Evolutionary conservation across 2,797 vertebrate species (phyloP).

Genomic region (Sorex maritimensis): DNA sequence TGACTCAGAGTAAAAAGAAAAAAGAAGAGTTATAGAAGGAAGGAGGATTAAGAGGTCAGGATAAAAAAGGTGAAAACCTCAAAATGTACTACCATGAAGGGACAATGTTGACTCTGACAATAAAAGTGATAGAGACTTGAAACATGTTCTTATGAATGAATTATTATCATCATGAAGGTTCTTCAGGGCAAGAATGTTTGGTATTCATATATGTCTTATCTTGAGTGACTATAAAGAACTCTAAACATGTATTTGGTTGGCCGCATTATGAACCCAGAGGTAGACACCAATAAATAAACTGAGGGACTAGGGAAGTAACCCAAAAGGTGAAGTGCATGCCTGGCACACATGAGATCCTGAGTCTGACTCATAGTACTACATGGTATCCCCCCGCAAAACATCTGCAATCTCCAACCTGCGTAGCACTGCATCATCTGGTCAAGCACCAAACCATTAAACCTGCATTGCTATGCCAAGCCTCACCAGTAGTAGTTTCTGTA

Average conservation of each 20-base stretch:
- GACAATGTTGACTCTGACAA: neutral
- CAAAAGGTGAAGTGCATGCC: no score
- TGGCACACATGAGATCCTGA: no score
- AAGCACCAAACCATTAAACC: no score
- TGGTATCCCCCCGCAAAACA: no score
- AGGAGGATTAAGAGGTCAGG: neutral
- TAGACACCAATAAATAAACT: neutral
- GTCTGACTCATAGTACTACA: no score
- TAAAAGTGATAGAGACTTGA: neutral
- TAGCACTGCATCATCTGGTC: no score
- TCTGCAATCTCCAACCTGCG: no score
- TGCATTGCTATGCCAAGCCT: no score
- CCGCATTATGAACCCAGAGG: neutral
- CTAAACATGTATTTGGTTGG: constrained; percentile 3
- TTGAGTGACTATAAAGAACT: neutral
- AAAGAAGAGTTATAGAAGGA: neutral
- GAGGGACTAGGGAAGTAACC: no score
- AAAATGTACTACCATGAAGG: neutral
- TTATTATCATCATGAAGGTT: neutral
- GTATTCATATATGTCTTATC: neutral
- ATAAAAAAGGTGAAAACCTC: neutral
- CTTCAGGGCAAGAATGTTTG: neutral
- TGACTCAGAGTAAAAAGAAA: neutral
- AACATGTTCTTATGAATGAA: neutral
- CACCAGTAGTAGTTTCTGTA: no score